Evolutionary conservation across 2,888 invertebrate species (phyloP), one percentile per base, ranked within the genome.

Genomic region (Athripsodes cinereus): DNA sequence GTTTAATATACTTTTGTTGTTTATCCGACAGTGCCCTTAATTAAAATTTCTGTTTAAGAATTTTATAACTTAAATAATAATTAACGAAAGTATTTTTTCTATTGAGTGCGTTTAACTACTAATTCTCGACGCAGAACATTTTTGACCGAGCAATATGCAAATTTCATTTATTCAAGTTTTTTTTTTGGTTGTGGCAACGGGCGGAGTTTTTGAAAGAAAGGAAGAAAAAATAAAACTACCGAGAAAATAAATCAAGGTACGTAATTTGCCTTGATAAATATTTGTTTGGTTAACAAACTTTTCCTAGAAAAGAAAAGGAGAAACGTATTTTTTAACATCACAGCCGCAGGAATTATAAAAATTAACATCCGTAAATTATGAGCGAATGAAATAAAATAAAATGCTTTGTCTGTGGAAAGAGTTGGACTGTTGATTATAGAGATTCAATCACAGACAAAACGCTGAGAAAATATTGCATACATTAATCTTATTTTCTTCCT

Each of bases 291-390:
- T 20, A 47, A 47, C 47, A 47, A 47, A 47, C 47, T 47, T 47
- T 21, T 8, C 2, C 40, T 16, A 40, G n/a, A 40, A 40, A 16
- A 40, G 40, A 40, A 16, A 40, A 21, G 21, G 11, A 47, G 16
- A 47, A 47, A 19, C 47, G 20, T 47, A 47, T 47, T 47, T 47
- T 47, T 47, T 47, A 47, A 47, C 47, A 47, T 47, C 47, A 8
- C 47, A 20, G 13, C 47, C 47, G 47, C 21, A 47, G 47, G 47
- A 47, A 47, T 47, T 47, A 47, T 47, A 47, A 47, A 21, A 47
- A 47, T 47, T 47, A 47, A 47, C 47, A 47, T 47, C 47, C 47
- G 47, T 47, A 21, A 47, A 47, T 47, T 47, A 47, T 47, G 47
- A 47, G 21, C 47, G 21, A 47, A 2, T 47, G 21, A 47, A 47